Base-by-base conservation (phyloP, 2,888 invertebrate genomes). In the Coelopa pilipes region DNA sequence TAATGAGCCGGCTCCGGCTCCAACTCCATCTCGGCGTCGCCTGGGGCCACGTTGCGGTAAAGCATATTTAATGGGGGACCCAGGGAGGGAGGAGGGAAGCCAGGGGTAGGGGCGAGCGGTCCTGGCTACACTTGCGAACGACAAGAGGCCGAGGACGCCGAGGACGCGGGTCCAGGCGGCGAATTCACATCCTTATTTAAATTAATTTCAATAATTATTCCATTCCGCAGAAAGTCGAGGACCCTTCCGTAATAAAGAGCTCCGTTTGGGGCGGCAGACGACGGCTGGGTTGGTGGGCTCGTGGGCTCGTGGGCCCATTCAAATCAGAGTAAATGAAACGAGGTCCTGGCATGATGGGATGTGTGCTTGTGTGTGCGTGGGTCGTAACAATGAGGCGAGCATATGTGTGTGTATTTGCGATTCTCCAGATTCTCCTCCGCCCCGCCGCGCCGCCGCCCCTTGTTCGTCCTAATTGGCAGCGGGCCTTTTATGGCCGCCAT, bases 151-250 rank as follows among this genome's bases (percentile, higher is more conserved):
- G 34, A 34, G 4, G 7, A 34, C 34, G 34, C 2, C 34, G 34
- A 34, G 4, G 34, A 2, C 34, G 34, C 2, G 4, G 34, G 34
- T 34, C 34, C 34, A 34, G 7, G 34, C 2, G 17, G 9, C 46
- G 7, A 19, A 11, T 70, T 19, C 21, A 65, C 65, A 65, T 17
- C 19, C 55, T 71, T 65, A 46, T 65, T 71, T 57, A 63, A 71
- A 71, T 71, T 71, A 71, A 71, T 71, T 71, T 71, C 47, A 71
- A 71, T 71, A 71, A 71, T 71, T 45, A 71, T 71, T 71, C 65
- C 71, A 65, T 65, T 71, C 45, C 55, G 65, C 71, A 69, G 46
- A 46, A 55, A 60, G 49, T 49, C 47, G 45, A 63, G 63, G 55
- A 65, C 55, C 53, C 62, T 65, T 63, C 65, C 34, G 17, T 34